phyloP scores from a whole-genome alignment of 2,113 vertebrate species.

The Calyptomena viridis region DNA sequence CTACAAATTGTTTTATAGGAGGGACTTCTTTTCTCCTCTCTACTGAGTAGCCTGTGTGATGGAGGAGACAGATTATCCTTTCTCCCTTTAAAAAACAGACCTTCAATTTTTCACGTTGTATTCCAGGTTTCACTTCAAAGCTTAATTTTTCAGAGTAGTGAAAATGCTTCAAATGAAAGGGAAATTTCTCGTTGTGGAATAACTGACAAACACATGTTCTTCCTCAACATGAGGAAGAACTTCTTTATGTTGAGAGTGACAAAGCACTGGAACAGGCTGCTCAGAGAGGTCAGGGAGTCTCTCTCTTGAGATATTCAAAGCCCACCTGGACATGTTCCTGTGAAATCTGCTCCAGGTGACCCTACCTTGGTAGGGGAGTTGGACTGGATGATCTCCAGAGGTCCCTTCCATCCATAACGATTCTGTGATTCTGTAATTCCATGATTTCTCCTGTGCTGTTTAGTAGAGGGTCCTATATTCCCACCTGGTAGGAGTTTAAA shows the following conservation, averaged over 20 bases:
- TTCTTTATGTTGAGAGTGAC: not conserved
- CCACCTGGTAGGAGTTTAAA: not conserved
- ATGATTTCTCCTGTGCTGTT: not conserved
- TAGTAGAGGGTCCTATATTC: not conserved
- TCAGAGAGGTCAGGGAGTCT: not conserved
- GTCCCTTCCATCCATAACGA: not conserved
- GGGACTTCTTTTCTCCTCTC: not conserved
- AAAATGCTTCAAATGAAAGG: not conserved
- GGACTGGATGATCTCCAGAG: not conserved
- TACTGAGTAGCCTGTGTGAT: not conserved
- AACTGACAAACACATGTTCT: not conserved
- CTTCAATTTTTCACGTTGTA: not conserved
- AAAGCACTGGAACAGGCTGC: not conserved
- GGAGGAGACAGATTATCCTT: not conserved
- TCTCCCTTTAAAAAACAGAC: not conserved
- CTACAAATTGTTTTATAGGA: not conserved
- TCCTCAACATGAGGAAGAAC: not conserved
- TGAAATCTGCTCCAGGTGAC: not conserved
- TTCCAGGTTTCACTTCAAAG: not conserved
- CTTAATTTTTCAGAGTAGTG: not conserved
- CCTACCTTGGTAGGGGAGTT: not conserved
- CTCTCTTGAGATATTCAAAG: not conserved
- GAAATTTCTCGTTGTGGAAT: not conserved
- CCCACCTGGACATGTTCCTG: not conserved
- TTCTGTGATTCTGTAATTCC: not conserved